Evolutionary conservation across 2,113 vertebrate species (phyloP), one percentile per base, ranked within the genome.

Genomic region (Festucalex cinctus): DNA sequence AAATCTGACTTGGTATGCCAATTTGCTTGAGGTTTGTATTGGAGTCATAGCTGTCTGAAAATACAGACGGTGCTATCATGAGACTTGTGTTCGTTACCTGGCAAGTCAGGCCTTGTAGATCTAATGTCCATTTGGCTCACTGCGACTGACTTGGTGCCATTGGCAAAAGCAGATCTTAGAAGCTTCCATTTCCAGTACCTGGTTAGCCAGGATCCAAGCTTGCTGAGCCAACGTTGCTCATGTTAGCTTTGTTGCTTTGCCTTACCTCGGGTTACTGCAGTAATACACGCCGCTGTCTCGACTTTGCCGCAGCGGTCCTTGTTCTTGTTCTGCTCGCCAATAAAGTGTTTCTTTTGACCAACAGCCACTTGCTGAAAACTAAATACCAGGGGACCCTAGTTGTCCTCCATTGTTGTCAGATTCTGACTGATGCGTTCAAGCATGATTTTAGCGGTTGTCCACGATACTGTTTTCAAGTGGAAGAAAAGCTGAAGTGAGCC

Each of bases 1-100:
- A 89, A 84, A 88, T 70, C 63, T 90, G 83, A 91, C 70, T 84
- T 80, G 82, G 69, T 83, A 78, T 81, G 81, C 82, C 79, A 79
- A 72, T 85, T 84, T 83, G 43, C 67, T 41, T 48, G 46, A 73
- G 69, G 66, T 86, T 74, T 88, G 80, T 91, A 83, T 92, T 90
- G 43, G 14, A 90, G 85, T 86, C 83, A 82, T 76, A 76, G 91
- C 43, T 16, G 16, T 69, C 54, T 35, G 63, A 57, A 56, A 63
- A 44, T 65, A 73, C 37, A 61, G 20, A 59, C 56, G 65, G 63
- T 67, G 66, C 58, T 39, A 68, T 76, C 71, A 58, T 58, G 51
- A 26, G 58, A 57, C 53, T 71, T 71, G 19, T 17, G 10, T 80
- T 70, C 28, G 74, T 49, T 66, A 75, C 74, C 74, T 78, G 71